These are phyloP conservation scores for Pammene fasciana DNA, from an alignment of 2,888 invertebrate genomes.

Conservation along the genomic window DNA sequence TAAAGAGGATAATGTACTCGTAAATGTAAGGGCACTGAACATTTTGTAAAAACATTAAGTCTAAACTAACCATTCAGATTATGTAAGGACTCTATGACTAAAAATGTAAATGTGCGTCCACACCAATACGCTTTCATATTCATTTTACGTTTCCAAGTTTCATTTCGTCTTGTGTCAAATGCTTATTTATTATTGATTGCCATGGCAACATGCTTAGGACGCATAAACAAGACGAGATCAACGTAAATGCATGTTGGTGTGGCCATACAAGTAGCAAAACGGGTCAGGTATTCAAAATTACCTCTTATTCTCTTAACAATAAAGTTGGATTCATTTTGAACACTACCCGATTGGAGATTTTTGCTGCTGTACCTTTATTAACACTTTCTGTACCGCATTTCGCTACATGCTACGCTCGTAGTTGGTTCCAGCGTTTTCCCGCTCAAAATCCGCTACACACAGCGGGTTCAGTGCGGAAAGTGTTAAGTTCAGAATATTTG, in stretches of 20 bases:
- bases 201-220: too few relatives aligned
- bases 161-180: background rate
- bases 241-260: background rate
- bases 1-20: background rate
- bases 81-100: background rate
- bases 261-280: background rate
- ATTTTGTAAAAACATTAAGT: slow-evolving; percentile 27
- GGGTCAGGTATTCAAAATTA: too few relatives aligned
- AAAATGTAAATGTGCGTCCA: background rate
- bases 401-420: too few relatives aligned
- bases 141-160: background rate
- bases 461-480: too few relatives aligned
- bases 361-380: too few relatives aligned
- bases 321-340: too few relatives aligned
- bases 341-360: too few relatives aligned
- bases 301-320: too few relatives aligned
- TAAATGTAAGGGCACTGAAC: background rate
- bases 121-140: background rate
- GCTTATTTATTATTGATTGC: background rate
- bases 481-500: too few relatives aligned
- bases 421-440: too few relatives aligned
- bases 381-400: too few relatives aligned
- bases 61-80: slow-evolving; percentile 11
- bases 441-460: too few relatives aligned
- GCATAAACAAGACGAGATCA: background rate